Base-by-base conservation (phyloP, 1,140 invertebrate genomes). In the Aphaenogaster rudis region DNA sequence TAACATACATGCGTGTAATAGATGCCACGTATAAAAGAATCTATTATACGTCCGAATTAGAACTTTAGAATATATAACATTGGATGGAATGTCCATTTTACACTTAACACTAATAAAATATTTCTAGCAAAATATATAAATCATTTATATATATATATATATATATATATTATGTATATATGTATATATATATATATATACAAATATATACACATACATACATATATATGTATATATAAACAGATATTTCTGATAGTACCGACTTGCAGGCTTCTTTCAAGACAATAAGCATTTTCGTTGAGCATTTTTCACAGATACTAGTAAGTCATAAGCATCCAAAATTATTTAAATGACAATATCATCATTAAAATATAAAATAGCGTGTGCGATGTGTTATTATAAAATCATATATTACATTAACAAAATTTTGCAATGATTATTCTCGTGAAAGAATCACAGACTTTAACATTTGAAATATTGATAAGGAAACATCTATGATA, bases 31-130 rank as follows among this genome's bases (percentile, higher is more conserved):
- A 69, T 52, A 71, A 71, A 81, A 76, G 57, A 79, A 59, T 54
- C 50, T 79, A 76, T 48, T 28, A 57, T 78, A 76, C 28, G 33
- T 82, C 50, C 39, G 21, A 81, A 80, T 59, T 54, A 86, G 54
- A 28, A 39, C 36, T 80, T 71, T 50, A 57, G 59, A 85, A 72
- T 72, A 63, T 80, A 86, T 81, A 89, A 91, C 80, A 87, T 82
- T 91, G 90, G 90, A 91, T 90, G 91, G 87, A 88, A 93, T 91
- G 72, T 93, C 92, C 66, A 91, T 90, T 81, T 52, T 69, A 80
- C 21, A 90, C 93, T 90, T 95, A 95, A 63, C 87, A 91, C 79
- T 95, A 93, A 76, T 95, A 91, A 88, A 91, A 87, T 91, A 90
- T 90, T 86, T 81, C 57, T 92, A 91, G 80, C 88, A 91, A 91